Evolutionary conservation across 2,113 vertebrate species (phyloP).

Genomic region (Hemicordylus capensis): DNA sequence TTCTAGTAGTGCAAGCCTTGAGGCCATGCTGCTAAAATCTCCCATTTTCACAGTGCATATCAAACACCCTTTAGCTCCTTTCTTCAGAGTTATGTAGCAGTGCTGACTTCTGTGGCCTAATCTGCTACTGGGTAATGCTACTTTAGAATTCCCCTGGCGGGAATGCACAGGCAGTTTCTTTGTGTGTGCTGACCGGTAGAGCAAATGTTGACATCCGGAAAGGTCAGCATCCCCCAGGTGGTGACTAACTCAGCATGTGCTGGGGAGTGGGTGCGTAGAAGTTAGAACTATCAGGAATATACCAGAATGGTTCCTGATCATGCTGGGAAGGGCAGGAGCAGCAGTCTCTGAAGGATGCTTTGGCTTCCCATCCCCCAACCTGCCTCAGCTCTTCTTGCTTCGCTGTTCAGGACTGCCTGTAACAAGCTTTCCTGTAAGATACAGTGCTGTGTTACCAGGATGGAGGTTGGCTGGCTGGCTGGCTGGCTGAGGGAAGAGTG

Average conservation of each 20-base stretch:
- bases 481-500: not conserved
- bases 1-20: not conserved
- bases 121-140: conserved; percentile 50
- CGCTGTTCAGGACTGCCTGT: not conserved
- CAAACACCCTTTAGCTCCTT: conserved; percentile 4
- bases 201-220: conserved; percentile 17
- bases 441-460: not conserved
- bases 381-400: not conserved
- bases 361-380: not conserved
- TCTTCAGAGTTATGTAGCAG: conserved; percentile 40
- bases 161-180: conserved; percentile 51
- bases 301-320: not conserved
- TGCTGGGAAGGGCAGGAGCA: not conserved
- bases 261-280: not conserved
- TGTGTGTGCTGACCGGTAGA: conserved; percentile 66
- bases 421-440: not conserved
- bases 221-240: conserved; percentile 50
- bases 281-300: not conserved
- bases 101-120: conserved; percentile 44
- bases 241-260: not conserved
- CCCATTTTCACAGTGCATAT: not conserved
- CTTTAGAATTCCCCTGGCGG: conserved; percentile 17
- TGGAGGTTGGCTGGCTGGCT: not conserved
- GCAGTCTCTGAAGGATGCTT: not conserved
- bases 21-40: not conserved